These are phyloP conservation scores for Venturia canescens DNA, from an alignment of 1,140 invertebrate species.

Conservation along the genomic window DNA sequence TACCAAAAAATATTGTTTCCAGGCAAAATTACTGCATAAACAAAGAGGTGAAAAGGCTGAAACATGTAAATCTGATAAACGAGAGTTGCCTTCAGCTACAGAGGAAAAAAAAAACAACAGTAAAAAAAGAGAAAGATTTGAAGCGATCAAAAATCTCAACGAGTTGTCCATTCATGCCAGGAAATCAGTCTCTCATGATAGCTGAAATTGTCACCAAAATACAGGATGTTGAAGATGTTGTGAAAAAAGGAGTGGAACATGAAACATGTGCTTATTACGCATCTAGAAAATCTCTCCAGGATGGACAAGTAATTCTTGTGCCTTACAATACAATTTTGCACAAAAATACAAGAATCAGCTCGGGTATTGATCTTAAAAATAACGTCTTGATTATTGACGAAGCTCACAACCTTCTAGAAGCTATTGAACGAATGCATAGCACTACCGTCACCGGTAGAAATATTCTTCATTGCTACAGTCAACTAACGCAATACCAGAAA, in stretches of 20 bases:
- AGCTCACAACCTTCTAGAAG: conserved; percentile 97
- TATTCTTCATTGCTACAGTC: conserved; percentile 82
- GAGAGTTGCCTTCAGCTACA: conserved; percentile 95
- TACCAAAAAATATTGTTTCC: conserved; percentile 51
- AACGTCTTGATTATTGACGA: conserved; percentile 97
- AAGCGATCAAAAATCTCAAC: conserved; percentile 80
- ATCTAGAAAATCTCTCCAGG: conserved; percentile 85
- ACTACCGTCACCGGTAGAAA: conserved; percentile 83
- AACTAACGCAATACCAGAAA: conserved; percentile 88
- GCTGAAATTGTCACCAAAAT: conserved; percentile 84
- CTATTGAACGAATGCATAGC: conserved; percentile 92
- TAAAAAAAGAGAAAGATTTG: conserved; percentile 80
- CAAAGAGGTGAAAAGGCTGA: conserved; percentile 85
- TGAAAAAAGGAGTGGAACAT: conserved; percentile 82
- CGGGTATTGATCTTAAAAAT: conserved; percentile 87
- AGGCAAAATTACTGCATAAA: conserved; percentile 96
- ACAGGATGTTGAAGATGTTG: conserved; percentile 93
- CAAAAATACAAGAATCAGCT: conserved; percentile 83
- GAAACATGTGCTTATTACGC: conserved; percentile 96
- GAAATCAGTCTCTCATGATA: conserved; percentile 80
- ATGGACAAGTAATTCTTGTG: conserved; percentile 89
- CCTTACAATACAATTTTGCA: conserved; percentile 95
- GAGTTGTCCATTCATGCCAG: conserved; percentile 83
- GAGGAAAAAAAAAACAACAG: conserved; percentile 82
- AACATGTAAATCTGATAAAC: conserved; percentile 91